A percentile compares a stretch with the other conserved stretches of the same genome.
Conservation (phyloP, 1,140 invertebrate species). For the Plectrocnemia conspersa region DNA sequence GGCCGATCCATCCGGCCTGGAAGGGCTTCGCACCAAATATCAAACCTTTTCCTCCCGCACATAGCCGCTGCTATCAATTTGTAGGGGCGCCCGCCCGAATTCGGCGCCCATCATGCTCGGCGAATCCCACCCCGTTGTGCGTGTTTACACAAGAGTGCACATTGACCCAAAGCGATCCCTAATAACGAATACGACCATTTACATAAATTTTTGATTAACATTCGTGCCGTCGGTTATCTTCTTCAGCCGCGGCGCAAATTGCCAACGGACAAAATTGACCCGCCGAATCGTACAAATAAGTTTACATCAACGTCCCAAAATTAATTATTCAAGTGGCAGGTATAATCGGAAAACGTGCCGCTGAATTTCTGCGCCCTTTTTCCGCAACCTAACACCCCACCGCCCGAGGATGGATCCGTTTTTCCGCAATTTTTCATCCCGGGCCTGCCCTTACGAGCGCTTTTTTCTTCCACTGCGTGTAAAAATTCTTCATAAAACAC, state of each 20-base stretch:
- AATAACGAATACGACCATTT: conserved; percentile 28
- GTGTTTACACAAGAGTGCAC: conserved; percentile 33
- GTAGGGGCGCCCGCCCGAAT: conserved; percentile 4
- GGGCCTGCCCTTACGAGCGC: too few relatives aligned
- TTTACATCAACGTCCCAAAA: background rate
- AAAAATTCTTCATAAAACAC: too few relatives aligned
- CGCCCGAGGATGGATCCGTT: too few relatives aligned
- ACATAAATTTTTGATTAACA: conserved; percentile 26
- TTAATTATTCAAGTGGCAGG: conserved; percentile 12
- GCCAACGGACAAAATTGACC: conserved; percentile 4
- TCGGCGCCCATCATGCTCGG: too few relatives aligned
- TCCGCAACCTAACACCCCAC: background rate
- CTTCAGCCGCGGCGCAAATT: conserved; percentile 11
- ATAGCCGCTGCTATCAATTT: conserved; percentile 8
- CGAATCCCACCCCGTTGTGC: conserved; percentile 18
- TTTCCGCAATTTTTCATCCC: too few relatives aligned
- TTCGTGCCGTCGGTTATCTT: conserved; percentile 14
- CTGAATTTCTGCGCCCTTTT: background rate
- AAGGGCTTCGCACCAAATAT: conserved; percentile 4
- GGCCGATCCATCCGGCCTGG: background rate
- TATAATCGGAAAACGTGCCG: background rate
- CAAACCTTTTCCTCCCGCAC: background rate
- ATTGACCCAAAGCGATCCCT: conserved; percentile 27
- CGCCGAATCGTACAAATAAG: background rate
- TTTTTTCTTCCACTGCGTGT: too few relatives aligned